These are phyloP conservation scores for Hylyphantes graminicola DNA, from an alignment of 1,140 invertebrate species.

Conservation along the genomic window DNA sequence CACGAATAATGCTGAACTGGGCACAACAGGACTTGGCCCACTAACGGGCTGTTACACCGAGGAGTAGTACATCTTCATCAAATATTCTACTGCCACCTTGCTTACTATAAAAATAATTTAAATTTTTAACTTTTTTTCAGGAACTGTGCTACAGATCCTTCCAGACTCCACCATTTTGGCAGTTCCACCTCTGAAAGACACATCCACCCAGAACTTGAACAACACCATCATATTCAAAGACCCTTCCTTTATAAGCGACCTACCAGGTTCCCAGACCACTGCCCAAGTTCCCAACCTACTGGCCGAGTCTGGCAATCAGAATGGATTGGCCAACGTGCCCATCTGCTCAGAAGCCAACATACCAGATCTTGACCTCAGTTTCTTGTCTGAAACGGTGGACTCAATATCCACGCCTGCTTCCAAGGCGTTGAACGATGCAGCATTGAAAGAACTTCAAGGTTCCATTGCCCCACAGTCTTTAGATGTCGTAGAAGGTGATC, in stretches of 20 bases:
- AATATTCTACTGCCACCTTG: too few species aligned
- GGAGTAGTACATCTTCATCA: too few species aligned
- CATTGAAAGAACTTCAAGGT: slow-evolving; percentile 28
- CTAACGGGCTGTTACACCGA: too few species aligned
- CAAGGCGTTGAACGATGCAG: slow-evolving; percentile 20
- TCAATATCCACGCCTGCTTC: not conserved
- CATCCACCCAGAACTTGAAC: not conserved
- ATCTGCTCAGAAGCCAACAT: slow-evolving; percentile 54
- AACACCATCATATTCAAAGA: slow-evolving; percentile 38
- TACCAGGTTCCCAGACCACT: not conserved
- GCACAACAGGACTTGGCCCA: too few species aligned
- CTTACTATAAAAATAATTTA: not conserved
- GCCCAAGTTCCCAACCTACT: slow-evolving; percentile 30
- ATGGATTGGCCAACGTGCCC: slow-evolving; percentile 26
- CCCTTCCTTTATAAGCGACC: slow-evolving; percentile 4
- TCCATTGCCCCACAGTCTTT: slow-evolving; percentile 22
- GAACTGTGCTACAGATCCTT: slow-evolving; percentile 56
- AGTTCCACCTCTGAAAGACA: slow-evolving; percentile 24
- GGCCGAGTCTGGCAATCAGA: not conserved
- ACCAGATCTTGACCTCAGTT: slow-evolving; percentile 49
- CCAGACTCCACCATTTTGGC: slow-evolving; percentile 41
- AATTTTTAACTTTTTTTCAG: slow-evolving; percentile 21
- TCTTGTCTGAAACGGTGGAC: slow-evolving; percentile 51
- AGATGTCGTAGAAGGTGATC: not conserved
- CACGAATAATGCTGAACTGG: too few species aligned